Evolutionary conservation across 2,888 invertebrate genomes (phyloP).

Genomic region (Crioceris asparagi): DNA sequence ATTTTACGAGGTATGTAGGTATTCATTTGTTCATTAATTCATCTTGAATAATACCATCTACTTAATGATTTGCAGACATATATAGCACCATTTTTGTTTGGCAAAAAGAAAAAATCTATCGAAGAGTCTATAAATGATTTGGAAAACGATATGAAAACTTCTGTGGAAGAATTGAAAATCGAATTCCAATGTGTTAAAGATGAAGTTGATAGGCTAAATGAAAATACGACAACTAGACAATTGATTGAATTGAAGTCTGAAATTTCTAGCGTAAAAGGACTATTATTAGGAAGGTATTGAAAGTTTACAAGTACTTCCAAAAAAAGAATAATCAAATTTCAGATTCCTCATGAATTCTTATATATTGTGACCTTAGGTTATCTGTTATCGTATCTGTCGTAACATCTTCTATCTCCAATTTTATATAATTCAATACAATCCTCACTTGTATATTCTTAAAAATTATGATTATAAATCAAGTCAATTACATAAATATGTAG

Average conservation of each 20-base stretch:
- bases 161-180: constrained; percentile 49
- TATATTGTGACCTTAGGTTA: no score
- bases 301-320: neutral
- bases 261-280: constrained; percentile 60
- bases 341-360: no score
- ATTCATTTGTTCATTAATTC: no score
- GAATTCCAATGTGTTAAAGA: constrained; percentile 55
- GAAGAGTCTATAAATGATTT: constrained; percentile 58
- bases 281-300: constrained; percentile 56
- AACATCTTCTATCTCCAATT: no score
- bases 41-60: no score
- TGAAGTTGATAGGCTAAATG: constrained; percentile 46
- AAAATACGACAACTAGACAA: constrained; percentile 46
- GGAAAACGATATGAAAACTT: constrained; percentile 52
- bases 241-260: constrained; percentile 57
- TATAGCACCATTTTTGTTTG: constrained; percentile 57
- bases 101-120: constrained; percentile 51
- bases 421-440: no score
- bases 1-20: constrained; percentile 63
- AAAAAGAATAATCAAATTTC: no score
- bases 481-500: no score
- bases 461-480: no score
- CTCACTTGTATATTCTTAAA: no score
- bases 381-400: no score
- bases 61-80: constrained; percentile 43